Percentiles rank a stretch among this genome's conserved stretches.
phyloP scores from a whole-genome alignment of 2,888 invertebrate species.

The Andrena minutula region DNA sequence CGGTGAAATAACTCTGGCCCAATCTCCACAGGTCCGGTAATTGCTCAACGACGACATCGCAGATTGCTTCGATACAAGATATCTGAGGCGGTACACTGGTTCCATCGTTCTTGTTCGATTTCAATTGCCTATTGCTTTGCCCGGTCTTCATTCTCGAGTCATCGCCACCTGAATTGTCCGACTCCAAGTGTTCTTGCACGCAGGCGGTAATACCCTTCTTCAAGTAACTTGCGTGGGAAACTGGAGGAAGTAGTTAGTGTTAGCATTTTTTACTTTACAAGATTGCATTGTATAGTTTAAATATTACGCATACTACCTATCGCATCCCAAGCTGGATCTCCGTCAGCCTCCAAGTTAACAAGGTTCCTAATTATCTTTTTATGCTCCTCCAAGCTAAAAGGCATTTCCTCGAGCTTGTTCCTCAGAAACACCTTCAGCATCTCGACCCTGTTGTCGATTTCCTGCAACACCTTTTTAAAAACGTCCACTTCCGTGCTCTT shows the following conservation, averaged over 20 bases:
- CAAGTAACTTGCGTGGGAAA: slow-evolving; percentile 81
- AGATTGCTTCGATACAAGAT: slow-evolving; percentile 92
- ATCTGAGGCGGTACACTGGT: slow-evolving; percentile 89
- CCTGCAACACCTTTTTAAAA: slow-evolving; percentile 94
- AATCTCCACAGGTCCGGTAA: slow-evolving; percentile 98
- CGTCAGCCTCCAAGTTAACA: slow-evolving; percentile 90
- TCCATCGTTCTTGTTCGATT: slow-evolving; percentile 79
- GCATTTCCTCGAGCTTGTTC: slow-evolving; percentile 94
- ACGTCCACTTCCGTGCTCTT: slow-evolving; percentile 96
- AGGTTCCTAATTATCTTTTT: slow-evolving; percentile 96
- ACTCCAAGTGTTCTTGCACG: slow-evolving; percentile 78
- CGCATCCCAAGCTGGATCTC: slow-evolving; percentile 99
- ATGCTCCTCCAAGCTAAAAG: slow-evolving; percentile 96
- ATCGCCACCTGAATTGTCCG: slow-evolving; percentile 73
- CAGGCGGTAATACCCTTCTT: slow-evolving; percentile 80
- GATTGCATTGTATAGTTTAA: neutral
- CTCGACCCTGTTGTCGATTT: slow-evolving; percentile 95
- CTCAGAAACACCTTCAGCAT: slow-evolving; percentile 93
- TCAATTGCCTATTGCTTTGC: slow-evolving; percentile 74
- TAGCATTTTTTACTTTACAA: neutral
- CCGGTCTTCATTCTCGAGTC: slow-evolving; percentile 73
- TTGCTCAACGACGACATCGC: slow-evolving; percentile 90
- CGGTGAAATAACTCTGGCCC: slow-evolving; percentile 97
- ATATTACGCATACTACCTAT: slow-evolving; percentile 85
- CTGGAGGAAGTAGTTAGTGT: slow-evolving; percentile 68